A percentile compares a stretch with the other conserved stretches of the same genome.
Evolutionary conservation across 1,140 invertebrate genomes (phyloP).

Genomic region (Meloidogyne exigua): DNA sequence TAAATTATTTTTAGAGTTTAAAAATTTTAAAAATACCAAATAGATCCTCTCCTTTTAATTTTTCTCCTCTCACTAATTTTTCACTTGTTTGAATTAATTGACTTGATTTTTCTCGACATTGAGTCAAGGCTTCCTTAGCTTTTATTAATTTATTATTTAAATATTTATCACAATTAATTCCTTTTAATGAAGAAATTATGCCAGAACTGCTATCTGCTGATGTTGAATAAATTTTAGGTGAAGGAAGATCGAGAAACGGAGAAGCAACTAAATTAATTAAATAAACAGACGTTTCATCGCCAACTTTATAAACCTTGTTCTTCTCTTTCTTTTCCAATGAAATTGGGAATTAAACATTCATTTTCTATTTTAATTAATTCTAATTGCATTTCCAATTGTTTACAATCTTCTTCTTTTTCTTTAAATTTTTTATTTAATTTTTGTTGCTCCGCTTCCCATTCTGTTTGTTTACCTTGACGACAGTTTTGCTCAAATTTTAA

Average conservation of each 20-base stretch:
- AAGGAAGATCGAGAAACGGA: slow-evolving; percentile 9
- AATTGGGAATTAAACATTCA: not conserved
- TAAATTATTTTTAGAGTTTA: not conserved
- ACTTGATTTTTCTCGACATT: slow-evolving; percentile 10
- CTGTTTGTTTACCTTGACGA: not conserved
- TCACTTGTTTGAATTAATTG: slow-evolving; percentile 13
- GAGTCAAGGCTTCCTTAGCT: not conserved
- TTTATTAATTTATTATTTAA: not conserved
- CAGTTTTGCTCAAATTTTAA: not conserved
- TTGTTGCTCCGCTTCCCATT: not conserved
- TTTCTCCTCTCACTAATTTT: slow-evolving; percentile 10
- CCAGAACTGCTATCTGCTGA: slow-evolving; percentile 21
- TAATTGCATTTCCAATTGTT: not conserved
- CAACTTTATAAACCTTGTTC: not conserved
- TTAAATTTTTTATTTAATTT: not conserved
- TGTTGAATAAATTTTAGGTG: slow-evolving; percentile 11
- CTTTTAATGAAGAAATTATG: slow-evolving; percentile 12
- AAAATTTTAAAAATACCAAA: not conserved
- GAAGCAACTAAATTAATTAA: not conserved
- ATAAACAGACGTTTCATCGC: not conserved
- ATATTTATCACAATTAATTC: not conserved
- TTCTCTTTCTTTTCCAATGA: not conserved
- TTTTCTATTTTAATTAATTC: slow-evolving; percentile 5
- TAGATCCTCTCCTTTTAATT: slow-evolving; percentile 16
- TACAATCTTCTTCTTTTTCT: not conserved